Base-by-base conservation (phyloP, 2,113 vertebrate genomes). In the Sceloporus undulatus region DNA sequence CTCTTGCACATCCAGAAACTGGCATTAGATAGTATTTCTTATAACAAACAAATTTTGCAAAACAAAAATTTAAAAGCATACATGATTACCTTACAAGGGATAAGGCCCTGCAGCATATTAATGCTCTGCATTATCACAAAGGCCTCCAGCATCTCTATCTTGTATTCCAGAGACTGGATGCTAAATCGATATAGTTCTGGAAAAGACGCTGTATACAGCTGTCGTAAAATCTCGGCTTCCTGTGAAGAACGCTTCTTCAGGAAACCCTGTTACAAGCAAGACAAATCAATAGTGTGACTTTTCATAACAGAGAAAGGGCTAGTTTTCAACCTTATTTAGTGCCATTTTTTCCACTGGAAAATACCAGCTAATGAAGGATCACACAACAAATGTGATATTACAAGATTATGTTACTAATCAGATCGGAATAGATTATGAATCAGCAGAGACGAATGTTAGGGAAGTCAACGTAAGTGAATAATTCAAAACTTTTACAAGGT, bases 71-170 rank as follows among this genome's bases (percentile, higher is more conserved):
- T n/a, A 68, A 71, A 70, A 89, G 13, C 1, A 0, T 2, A 3
- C 42, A 13, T 0, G 0, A 3, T 59, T 92, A 99, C 99, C 97
- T 98, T 99, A 4, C 94, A 87, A 23, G 97, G 98, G 80, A 99
- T 98, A 89, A 99, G 98, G 10, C 99, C 98, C 85, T 98, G 98
- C 21, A 99, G 96, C 97, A 99, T 97, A 92, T 97, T 97, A 92
- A 98, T 98, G 94, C 98, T 97, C 91, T 99, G 99, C 94, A 95
- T 97, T 92, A 99, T 97, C 70, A 99, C 97, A 93, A 99, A 99
- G 83, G 98, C 98, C 92, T 99, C 98, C 42, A 99, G 34, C 95
- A 98, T 95, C 81, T 99, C 98, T 91, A 97, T 99, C 94, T 98
- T 98, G 85, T 93, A 96, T 66, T 98, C 98, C 75, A 99, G 92